These are phyloP conservation scores for Drosophila suboccidentalis DNA, from an alignment of 2,888 invertebrate species.

Conservation along the genomic window DNA sequence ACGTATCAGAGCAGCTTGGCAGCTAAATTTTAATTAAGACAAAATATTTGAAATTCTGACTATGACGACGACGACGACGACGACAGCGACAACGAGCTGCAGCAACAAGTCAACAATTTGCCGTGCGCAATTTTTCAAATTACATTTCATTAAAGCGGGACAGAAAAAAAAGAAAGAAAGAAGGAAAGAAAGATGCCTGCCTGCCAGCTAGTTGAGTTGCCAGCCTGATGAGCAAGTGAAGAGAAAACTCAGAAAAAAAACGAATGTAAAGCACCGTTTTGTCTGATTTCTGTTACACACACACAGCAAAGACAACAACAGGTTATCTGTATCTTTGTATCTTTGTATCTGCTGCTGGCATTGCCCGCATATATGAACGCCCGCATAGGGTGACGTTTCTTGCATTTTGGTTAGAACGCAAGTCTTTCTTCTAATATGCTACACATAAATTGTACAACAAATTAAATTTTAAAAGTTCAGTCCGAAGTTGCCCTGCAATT, in stretches of 20 bases:
- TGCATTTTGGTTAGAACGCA: conserved; percentile 26
- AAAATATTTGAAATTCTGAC: conserved; percentile 76
- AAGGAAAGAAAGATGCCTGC: conserved; percentile 19
- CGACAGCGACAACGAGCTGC: conserved; percentile 37
- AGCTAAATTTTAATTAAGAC: conserved; percentile 75
- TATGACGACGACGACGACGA: conserved; percentile 36
- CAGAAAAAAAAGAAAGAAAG: conserved; percentile 13
- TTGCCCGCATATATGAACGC: conserved; percentile 69
- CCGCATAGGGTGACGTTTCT: conserved; percentile 54
- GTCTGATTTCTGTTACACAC: conserved; percentile 58
- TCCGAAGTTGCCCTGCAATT: conserved; percentile 51
- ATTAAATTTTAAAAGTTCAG: conserved; percentile 73
- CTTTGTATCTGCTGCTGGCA: conserved; percentile 45
- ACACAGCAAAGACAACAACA: conserved; percentile 44
- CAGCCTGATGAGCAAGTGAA: conserved; percentile 32
- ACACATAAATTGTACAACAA: conserved; percentile 71
- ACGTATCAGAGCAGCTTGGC: conserved; percentile 22
- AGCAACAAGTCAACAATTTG: conserved; percentile 69
- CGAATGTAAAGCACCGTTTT: conserved; percentile 77
- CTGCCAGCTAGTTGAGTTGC: conserved; percentile 5
- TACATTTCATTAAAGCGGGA: conserved; percentile 72
- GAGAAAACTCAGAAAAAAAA: conserved; percentile 40
- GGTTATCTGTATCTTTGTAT: conserved; percentile 64
- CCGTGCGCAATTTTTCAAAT: conserved; percentile 76
- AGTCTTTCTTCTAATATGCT: conserved; percentile 65